Percentiles rank a stretch among this genome's conserved stretches.
Conservation (phyloP, 2,888 invertebrate genomes). For the Spilarctia lutea region DNA sequence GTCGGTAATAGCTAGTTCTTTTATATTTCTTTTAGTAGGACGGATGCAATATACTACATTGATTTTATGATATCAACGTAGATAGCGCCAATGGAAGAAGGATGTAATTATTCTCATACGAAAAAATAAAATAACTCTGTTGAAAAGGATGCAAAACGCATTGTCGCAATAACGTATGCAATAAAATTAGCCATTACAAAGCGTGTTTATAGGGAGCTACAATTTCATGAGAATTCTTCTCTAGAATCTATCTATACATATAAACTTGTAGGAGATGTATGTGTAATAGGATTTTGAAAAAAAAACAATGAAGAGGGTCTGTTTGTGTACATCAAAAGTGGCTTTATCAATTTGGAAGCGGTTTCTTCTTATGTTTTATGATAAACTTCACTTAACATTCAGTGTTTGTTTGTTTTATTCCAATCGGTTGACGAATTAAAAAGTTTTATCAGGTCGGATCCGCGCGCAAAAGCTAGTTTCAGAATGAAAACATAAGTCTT, state of each 20-base stretch:
- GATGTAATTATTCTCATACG: not conserved
- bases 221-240: not conserved
- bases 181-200: not conserved
- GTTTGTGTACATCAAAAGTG: too few relatives aligned
- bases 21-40: not conserved
- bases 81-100: not conserved
- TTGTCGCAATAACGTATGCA: not conserved
- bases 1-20: not conserved
- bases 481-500: too few relatives aligned
- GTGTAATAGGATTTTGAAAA: too few relatives aligned
- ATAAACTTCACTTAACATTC: too few relatives aligned
- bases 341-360: too few relatives aligned
- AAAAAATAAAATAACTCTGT: not conserved
- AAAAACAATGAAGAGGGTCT: too few relatives aligned
- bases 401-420: too few relatives aligned
- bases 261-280: too few relatives aligned
- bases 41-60: not conserved
- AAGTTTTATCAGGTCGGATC: too few relatives aligned
- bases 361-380: too few relatives aligned
- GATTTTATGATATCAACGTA: not conserved
- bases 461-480: too few relatives aligned
- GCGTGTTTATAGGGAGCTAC: not conserved
- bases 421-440: too few relatives aligned
- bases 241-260: not conserved
- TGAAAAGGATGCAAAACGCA: conserved; percentile 2